phyloP scores from a whole-genome alignment of 2,113 vertebrate genomes.

The Nerophis ophidion region DNA sequence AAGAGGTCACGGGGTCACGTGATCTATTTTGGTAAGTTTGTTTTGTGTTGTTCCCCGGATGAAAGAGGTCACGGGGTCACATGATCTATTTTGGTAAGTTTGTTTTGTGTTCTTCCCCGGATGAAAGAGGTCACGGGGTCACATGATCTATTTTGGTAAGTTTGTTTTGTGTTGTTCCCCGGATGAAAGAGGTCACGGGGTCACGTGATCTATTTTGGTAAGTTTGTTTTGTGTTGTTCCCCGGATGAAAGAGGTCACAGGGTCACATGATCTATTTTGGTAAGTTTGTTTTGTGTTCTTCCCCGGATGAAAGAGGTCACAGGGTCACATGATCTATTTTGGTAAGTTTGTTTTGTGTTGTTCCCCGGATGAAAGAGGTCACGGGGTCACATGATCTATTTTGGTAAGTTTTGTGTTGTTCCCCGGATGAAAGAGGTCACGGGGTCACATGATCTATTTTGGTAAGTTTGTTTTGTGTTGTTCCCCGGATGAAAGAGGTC shows the following conservation, averaged over 20 bases:
- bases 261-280: constrained; percentile 71
- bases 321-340: constrained; percentile 68
- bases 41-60: not conserved
- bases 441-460: constrained; percentile 68
- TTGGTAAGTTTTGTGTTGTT: constrained; percentile 47
- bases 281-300: constrained; percentile 21
- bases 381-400: constrained; percentile 64
- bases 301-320: too few relatives aligned
- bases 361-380: too few relatives aligned
- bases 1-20: constrained; percentile 47
- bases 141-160: constrained; percentile 69
- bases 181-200: too few relatives aligned
- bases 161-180: not conserved
- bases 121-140: too few relatives aligned
- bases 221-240: constrained; percentile 3
- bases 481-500: too few relatives aligned
- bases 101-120: not conserved
- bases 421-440: too few relatives aligned
- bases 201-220: constrained; percentile 72
- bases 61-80: too few relatives aligned
- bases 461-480: constrained; percentile 42
- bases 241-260: too few relatives aligned
- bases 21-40: constrained; percentile 65
- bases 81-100: constrained; percentile 67
- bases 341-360: constrained; percentile 42